Percentiles rank a stretch among this genome's conserved stretches.
Evolutionary conservation across 2,113 vertebrate genomes (phyloP).

Genomic region (Arizona elegans): DNA sequence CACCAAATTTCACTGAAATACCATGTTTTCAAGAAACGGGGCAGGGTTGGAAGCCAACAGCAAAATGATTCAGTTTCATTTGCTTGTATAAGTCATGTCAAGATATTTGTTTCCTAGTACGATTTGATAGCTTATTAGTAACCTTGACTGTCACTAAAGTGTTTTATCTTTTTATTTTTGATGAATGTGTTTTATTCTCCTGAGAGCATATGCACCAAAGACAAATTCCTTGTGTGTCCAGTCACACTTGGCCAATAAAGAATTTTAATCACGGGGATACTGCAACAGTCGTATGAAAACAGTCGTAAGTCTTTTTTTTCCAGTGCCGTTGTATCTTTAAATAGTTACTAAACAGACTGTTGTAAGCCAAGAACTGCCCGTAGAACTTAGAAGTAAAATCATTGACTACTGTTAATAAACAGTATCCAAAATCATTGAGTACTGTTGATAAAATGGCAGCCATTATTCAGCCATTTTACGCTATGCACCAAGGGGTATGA

Average conservation of each 20-base stretch:
- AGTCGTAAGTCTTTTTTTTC: no score
- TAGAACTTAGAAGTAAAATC: not conserved
- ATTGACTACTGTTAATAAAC: not conserved
- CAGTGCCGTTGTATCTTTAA: no score
- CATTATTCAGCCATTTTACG: not conserved
- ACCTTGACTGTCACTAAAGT: no score
- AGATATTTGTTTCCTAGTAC: not conserved
- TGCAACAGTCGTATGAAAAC: no score
- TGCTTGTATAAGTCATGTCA: not conserved
- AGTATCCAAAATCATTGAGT: not conserved
- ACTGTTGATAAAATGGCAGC: not conserved
- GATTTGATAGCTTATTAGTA: no score
- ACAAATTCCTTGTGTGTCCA: no score
- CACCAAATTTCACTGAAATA: not conserved
- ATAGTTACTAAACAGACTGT: not conserved
- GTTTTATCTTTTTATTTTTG: no score
- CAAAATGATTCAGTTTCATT: not conserved
- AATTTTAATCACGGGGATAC: no score
- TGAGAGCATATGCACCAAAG: no score
- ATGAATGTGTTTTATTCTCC: no score
- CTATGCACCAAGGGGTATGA: not conserved
- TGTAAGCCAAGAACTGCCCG: not conserved
- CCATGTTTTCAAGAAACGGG: not conserved
- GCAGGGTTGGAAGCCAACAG: not conserved
- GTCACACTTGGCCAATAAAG: no score